Conservation (phyloP, 2,888 invertebrate genomes). For the Hyles lineata region DNA sequence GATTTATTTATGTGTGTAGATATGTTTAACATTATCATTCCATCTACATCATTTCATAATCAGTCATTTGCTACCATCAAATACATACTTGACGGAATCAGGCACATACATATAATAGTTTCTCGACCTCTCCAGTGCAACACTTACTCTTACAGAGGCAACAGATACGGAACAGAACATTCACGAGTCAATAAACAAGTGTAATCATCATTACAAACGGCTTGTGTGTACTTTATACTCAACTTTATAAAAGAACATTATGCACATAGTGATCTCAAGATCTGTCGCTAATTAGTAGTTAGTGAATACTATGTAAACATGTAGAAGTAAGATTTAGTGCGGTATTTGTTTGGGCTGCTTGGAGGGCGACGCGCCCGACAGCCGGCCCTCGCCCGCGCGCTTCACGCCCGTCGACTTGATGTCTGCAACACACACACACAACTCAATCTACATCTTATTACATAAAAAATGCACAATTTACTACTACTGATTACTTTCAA, state of each 20-base stretch:
- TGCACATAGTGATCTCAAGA: conserved; percentile 23
- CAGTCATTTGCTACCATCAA: conserved; percentile 36
- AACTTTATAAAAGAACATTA: conserved; percentile 17
- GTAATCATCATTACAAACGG: conserved; percentile 8
- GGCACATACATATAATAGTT: conserved; percentile 29
- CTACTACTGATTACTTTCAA: neutral
- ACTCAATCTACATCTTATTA: conserved; percentile 39
- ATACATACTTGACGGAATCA: conserved; percentile 14
- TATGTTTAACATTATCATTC: conserved; percentile 37
- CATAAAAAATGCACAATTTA: neutral
- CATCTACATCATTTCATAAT: conserved; percentile 39
- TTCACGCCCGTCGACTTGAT: conserved; percentile 77
- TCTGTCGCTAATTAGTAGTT: conserved; percentile 28
- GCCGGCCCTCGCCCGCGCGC: conserved; percentile 72
- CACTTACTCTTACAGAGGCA: conserved; percentile 17
- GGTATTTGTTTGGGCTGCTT: conserved; percentile 79
- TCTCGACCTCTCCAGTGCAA: conserved; percentile 7
- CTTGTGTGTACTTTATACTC: conserved; percentile 16
- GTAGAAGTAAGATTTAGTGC: conserved; percentile 59
- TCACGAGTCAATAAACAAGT: conserved; percentile 23
- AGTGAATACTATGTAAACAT: conserved; percentile 11
- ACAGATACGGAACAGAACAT: conserved; percentile 14
- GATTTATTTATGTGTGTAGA: conserved; percentile 40
- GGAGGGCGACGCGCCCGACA: conserved; percentile 80
- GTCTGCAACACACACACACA: conserved; percentile 59